A percentile compares a stretch with the other conserved stretches of the same genome.
These are phyloP conservation scores for Anarsia innoxiella DNA, from an alignment of 2,888 invertebrate genomes.

Conservation along the genomic window DNA sequence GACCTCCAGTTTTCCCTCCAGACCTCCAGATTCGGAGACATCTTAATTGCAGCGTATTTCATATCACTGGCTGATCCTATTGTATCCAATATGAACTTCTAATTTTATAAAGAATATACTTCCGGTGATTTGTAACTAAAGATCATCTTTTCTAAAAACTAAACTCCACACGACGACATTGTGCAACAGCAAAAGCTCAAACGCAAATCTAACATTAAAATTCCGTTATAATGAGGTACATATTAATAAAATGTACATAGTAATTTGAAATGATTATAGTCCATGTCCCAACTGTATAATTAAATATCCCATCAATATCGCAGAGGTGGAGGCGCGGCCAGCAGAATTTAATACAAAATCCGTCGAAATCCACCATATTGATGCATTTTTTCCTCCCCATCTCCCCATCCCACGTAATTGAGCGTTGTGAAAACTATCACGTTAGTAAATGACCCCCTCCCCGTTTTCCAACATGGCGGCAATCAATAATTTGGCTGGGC, in stretches of 20 bases:
- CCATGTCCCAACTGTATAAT: constrained; percentile 22
- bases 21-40: too few species aligned
- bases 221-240: neutral
- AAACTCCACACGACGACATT: too few species aligned
- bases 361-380: constrained; percentile 62
- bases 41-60: too few species aligned
- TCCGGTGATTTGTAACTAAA: too few species aligned
- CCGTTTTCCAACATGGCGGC: constrained; percentile 70
- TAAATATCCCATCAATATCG: constrained; percentile 44
- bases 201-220: constrained; percentile 2
- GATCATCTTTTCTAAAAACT: too few species aligned
- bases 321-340: constrained; percentile 44
- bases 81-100: too few species aligned
- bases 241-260: constrained; percentile 1
- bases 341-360: constrained; percentile 68
- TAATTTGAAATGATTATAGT: constrained; percentile 3
- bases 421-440: constrained; percentile 73
- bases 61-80: too few species aligned
- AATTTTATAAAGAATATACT: too few species aligned
- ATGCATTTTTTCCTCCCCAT: constrained; percentile 55
- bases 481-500: constrained; percentile 75
- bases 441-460: constrained; percentile 59
- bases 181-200: too few species aligned
- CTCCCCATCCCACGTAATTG: constrained; percentile 63
- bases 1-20: too few species aligned